Conservation (phyloP, 23 tunicate genomes). For the Ascidia mentula region DNA sequence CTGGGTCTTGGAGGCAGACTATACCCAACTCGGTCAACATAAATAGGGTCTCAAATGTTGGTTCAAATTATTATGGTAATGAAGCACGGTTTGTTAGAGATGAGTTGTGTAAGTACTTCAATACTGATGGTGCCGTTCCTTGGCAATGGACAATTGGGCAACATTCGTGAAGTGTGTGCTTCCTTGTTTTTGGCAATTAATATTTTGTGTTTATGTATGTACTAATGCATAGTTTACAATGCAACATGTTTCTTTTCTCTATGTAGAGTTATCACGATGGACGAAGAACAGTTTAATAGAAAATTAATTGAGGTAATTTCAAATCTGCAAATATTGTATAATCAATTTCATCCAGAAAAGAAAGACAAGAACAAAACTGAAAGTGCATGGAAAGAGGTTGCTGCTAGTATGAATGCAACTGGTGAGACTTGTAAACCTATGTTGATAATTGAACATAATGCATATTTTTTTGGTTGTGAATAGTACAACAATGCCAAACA, state of each 20-base stretch:
- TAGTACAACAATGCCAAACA: conserved; percentile 22
- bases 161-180: background rate
- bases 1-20: conserved; percentile 31
- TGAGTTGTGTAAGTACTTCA: conserved; percentile 20
- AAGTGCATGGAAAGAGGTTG: conserved; percentile 29
- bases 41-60: conserved; percentile 2
- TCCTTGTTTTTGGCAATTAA: no score
- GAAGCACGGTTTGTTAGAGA: conserved; percentile 20
- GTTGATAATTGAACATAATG: background rate
- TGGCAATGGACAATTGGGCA: conserved; percentile 42
- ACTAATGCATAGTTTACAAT: no score
- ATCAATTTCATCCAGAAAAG: background rate
- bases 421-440: background rate
- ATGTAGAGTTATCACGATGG: no score
- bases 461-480: background rate
- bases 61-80: conserved; percentile 30
- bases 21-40: conserved; percentile 21
- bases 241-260: no score
- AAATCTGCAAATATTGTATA: background rate
- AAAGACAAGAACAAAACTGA: conserved; percentile 16
- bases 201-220: no score
- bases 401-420: conserved; percentile 14
- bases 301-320: background rate
- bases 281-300: conserved; percentile 26
- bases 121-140: conserved; percentile 31